phyloP scores from a whole-genome alignment of 2,113 vertebrate genomes.

The Caloenas nicobarica region DNA sequence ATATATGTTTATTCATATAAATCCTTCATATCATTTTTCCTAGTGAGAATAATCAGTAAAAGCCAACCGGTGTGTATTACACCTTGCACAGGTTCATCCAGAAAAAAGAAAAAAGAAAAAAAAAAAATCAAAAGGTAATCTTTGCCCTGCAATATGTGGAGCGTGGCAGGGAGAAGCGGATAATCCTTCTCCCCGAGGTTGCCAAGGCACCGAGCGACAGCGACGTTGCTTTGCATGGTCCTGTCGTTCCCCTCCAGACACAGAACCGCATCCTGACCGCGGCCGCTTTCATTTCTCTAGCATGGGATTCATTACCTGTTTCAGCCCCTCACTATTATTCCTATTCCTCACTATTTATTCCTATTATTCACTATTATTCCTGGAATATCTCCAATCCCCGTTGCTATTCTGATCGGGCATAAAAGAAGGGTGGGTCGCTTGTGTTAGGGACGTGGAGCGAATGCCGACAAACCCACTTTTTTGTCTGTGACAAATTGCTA shows the following conservation, averaged over 20 bases:
- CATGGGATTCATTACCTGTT: neutral
- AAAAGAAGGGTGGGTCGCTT: neutral
- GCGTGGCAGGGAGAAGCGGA: neutral
- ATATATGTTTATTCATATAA: constrained; percentile 63
- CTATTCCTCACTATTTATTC: too few relatives aligned
- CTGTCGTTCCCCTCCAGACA: neutral
- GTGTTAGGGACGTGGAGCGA: neutral
- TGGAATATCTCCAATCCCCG: neutral
- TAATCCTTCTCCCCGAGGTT: neutral
- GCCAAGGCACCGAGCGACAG: neutral
- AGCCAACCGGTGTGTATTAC: neutral
- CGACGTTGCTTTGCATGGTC: neutral
- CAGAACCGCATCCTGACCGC: accelerated
- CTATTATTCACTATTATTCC: neutral
- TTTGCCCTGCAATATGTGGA: neutral
- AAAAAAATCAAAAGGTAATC: neutral
- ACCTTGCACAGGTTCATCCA: neutral
- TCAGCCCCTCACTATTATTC: neutral
- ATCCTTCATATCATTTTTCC: constrained; percentile 40
- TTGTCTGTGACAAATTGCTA: neutral
- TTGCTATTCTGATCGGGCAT: neutral
- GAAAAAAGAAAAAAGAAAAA: neutral
- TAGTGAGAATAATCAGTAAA: constrained; percentile 1
- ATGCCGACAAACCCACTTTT: neutral
- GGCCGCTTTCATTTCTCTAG: neutral